Base-by-base conservation (phyloP, 2,113 vertebrate genomes). In the Amphiprion ocellaris region DNA sequence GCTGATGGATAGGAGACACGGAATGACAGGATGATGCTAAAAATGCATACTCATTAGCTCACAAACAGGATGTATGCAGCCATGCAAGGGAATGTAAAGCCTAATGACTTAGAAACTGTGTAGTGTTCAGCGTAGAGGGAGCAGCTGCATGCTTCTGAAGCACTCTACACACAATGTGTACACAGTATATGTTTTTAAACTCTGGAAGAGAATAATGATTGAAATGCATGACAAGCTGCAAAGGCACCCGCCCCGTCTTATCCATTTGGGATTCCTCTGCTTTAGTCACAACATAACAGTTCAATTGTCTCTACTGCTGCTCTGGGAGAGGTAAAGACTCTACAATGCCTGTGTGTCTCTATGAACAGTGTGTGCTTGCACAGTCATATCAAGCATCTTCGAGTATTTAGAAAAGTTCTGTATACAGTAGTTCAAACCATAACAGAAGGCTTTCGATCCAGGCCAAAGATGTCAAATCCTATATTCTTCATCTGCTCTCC, bases 221-320 rank as follows among this genome's bases (percentile, higher is more conserved):
- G 80, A 82, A 82, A 85, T 86, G 50, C 62, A 74, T 71, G 72
- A 74, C 69, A 75, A 11, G 69, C 71, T 60, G 62, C 49, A 59
- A 61, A 74, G 26, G 55, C 61, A 15, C 30, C 66, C 28, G 11
- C 30, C 68, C 64, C 41, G 46, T 46, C 56, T 61, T 60, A 66
- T 77, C 75, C 78, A 58, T 64, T 24, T 73, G 58, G 76, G 81
- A 82, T 46, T 66, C 2, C 28, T 70, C 19, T 67, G 37, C 72
- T 67, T 88, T 67, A 79, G 56, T 91, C 77, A 60, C 56, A 86
- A 83, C 73, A 83, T 41, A 86, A 81, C 63, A 69, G 79, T 83
- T 74, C 53, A 85, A 41, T 83, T 87, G 79, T 86, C 41, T 83
- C 39, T 14, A 17, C 73, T 61, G 83, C 77, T 66, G 56, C 74